These are phyloP conservation scores for Uloborus diversus DNA, from an alignment of 1,140 invertebrate genomes.

Conservation along the genomic window DNA sequence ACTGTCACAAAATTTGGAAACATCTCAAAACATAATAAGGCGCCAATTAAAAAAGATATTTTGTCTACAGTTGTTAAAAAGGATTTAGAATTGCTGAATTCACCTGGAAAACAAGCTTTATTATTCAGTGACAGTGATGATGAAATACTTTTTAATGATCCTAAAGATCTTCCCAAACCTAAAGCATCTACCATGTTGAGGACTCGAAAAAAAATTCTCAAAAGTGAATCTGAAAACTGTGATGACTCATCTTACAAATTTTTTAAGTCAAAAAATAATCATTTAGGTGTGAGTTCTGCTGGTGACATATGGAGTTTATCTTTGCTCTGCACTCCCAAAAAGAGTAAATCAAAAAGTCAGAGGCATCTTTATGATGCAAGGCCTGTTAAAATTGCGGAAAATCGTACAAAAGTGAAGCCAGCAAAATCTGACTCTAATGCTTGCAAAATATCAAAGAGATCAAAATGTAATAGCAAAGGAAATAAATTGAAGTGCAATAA, in stretches of 20 bases:
- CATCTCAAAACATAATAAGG: not conserved
- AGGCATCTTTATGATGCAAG: no score
- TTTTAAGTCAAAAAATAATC: not conserved
- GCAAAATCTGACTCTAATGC: not conserved
- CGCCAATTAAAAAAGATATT: conserved; percentile 8
- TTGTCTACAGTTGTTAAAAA: not conserved
- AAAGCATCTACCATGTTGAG: not conserved
- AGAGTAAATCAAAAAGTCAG: no score
- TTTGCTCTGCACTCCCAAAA: not conserved
- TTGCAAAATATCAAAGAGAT: not conserved
- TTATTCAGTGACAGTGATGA: conserved; percentile 27
- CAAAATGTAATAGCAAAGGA: not conserved
- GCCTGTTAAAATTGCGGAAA: no score
- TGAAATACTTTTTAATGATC: not conserved
- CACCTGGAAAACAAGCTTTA: not conserved
- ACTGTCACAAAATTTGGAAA: not conserved
- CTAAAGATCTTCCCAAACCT: not conserved
- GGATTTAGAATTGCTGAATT: not conserved
- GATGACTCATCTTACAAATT: not conserved
- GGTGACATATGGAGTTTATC: conserved; percentile 32
- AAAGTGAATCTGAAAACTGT: not conserved
- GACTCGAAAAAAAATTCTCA: not conserved
- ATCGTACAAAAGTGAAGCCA: not conserved
- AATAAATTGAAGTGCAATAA: not conserved
- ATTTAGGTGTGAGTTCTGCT: not conserved